Evolutionary conservation across 2,888 invertebrate genomes (phyloP).

Genomic region (Yponomeuta evonymella): DNA sequence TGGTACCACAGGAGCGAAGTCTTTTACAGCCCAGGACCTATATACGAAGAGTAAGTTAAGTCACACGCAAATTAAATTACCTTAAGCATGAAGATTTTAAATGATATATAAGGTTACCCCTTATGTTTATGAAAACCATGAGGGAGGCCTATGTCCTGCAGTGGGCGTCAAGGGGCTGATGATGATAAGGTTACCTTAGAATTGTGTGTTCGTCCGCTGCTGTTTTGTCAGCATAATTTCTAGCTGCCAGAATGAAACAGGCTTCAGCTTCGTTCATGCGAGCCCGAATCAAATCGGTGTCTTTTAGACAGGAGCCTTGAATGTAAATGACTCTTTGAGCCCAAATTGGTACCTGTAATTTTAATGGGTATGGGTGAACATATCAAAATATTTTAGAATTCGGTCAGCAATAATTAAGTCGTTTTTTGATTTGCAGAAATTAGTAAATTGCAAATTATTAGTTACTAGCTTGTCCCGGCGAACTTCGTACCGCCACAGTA

Average conservation of each 20-base stretch:
- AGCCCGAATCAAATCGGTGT: constrained; percentile 95
- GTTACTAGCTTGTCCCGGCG: too few species aligned
- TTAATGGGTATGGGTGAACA: not conserved
- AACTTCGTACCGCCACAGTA: too few species aligned
- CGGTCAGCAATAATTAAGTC: too few species aligned
- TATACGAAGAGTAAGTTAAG: not conserved
- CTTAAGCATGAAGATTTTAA: not conserved
- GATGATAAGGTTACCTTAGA: constrained; percentile 56
- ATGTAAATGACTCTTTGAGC: constrained; percentile 98
- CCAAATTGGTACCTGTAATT: constrained; percentile 92
- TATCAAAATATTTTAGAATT: too few species aligned
- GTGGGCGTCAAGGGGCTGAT: too few species aligned
- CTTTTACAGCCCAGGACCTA: constrained; percentile 98
- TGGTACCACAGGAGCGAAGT: constrained; percentile 96
- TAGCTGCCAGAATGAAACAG: constrained; percentile 96
- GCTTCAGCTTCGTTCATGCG: constrained; percentile 98
- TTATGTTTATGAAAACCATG: too few species aligned
- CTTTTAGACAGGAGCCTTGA: constrained; percentile 97
- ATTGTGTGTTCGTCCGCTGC: constrained; percentile 91
- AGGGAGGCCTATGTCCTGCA: too few species aligned
- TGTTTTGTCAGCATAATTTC: constrained; percentile 97
- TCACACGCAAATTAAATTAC: not conserved
- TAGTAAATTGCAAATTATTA: too few species aligned
- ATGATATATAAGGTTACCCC: constrained; percentile 9
- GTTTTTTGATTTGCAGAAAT: too few species aligned